phyloP scores from a whole-genome alignment of 2,113 vertebrate species.

The Indri indri region DNA sequence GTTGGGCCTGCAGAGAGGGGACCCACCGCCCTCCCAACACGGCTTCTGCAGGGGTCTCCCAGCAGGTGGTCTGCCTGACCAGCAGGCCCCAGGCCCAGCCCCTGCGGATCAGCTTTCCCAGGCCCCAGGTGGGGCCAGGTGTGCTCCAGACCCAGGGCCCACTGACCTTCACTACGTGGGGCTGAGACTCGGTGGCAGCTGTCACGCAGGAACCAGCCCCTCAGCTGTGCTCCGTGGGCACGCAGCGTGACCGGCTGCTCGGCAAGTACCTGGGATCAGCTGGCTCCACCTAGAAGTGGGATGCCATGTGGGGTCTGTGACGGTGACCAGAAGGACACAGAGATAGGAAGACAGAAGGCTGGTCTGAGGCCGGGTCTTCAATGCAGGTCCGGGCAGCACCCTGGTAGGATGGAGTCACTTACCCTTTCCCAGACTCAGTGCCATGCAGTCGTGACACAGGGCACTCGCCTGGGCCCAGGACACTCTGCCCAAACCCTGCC shows the following conservation, averaged over 20 bases:
- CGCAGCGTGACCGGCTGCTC: neutral
- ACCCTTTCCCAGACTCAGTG: no score
- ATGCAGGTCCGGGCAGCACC: fast-evolving
- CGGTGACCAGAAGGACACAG: neutral
- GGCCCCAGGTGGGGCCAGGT: neutral
- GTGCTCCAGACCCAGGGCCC: neutral
- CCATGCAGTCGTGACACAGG: neutral
- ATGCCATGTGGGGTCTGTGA: fast-evolving
- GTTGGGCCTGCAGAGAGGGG: neutral
- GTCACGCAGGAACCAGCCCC: neutral
- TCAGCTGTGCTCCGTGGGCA: neutral
- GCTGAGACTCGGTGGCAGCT: fast-evolving
- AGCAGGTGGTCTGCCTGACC: no score
- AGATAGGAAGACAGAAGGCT: neutral
- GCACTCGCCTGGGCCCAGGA: neutral
- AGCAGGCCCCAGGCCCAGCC: neutral
- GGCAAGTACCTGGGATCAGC: neutral
- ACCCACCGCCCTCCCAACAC: fast-evolving
- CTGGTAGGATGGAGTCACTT: fast-evolving
- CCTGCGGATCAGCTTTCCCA: neutral
- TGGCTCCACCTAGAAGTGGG: neutral
- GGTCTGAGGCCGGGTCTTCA: neutral
- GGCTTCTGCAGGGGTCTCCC: fast-evolving
- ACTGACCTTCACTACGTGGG: neutral
- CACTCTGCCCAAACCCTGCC: no score